Evolutionary conservation across 2,888 invertebrate species (phyloP), one percentile per base, ranked within the genome.

Genomic region (Alcis repandata): DNA sequence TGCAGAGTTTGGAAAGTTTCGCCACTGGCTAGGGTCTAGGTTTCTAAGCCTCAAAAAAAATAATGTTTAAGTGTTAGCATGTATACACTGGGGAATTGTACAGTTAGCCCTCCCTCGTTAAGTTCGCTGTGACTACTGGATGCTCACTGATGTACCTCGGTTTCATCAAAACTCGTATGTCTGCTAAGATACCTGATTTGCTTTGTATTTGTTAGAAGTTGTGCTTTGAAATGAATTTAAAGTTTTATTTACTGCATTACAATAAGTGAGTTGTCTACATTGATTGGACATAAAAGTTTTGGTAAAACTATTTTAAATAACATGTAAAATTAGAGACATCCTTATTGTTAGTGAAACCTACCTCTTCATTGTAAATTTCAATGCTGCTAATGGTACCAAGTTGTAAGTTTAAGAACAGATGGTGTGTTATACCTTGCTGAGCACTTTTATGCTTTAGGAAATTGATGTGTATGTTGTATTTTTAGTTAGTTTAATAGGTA

Each of bases 101-200:
- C 93, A 93, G 92, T 92, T 93, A 93, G 92, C 90, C 91, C 92
- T 91, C 92, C 92, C 92, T 92, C 84, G 90, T 92, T 92, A 92
- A 92, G 92, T 91, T 93, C 90, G 89, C 92, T 90, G 91, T 91
- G 91, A 92, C 92, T 84, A 83, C 86, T 87, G 91, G 89, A 91
- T 90, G 91, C 90, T 90, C 89, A 90, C 86, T 86, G 83, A 88
- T 85, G 83, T 90, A 90, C 87, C 84, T 87, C 89, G 85, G 89
- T 91, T 91, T 86, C 78, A 87, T 89, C 88, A 90, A 90, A 90
- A 90, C 89, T 89, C 84, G 82, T 60, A 86, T 88, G 89, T 89
- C 87, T 85, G 76, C 78, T 62, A 78, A 81, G 79, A 80, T 77
- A 79, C 78, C 73, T 79, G 77, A 75, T 77, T 83, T 79, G 77